phyloP scores from a whole-genome alignment of 2,888 invertebrate genomes.

The Caradrina kadenii region DNA sequence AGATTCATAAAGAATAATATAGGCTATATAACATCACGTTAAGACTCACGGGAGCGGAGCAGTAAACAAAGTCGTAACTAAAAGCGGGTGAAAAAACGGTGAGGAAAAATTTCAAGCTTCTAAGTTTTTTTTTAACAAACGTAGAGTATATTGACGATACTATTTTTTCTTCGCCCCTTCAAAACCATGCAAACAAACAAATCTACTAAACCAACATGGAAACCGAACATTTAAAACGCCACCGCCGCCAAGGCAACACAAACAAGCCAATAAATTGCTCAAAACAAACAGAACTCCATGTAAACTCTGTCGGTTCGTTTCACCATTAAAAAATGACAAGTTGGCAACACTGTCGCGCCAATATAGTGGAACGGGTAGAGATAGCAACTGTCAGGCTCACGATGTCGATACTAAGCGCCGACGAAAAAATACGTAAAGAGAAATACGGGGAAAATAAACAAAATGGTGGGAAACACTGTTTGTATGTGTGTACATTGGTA shows the following conservation, averaged over 20 bases:
- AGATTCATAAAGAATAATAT: no score
- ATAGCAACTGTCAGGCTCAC: conserved; percentile 70
- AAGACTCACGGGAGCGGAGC: no score
- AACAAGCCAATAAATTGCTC: conserved; percentile 55
- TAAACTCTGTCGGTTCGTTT: conserved; percentile 39
- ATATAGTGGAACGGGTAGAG: conserved; percentile 67
- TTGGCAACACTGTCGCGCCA: conserved; percentile 63
- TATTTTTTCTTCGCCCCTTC: not conserved
- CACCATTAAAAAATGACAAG: conserved; percentile 59
- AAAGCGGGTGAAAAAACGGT: no score
- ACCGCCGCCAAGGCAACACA: conserved; percentile 28
- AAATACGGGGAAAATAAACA: conserved; percentile 55
- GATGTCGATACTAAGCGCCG: conserved; percentile 60
- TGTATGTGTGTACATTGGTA: conserved; percentile 27
- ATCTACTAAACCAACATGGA: not conserved
- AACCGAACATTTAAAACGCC: conserved; percentile 30
- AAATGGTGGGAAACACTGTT: conserved; percentile 31
- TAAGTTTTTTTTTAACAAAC: not conserved
- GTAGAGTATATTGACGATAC: no score
- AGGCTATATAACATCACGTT: no score
- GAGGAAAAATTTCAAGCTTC: no score
- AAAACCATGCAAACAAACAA: not conserved
- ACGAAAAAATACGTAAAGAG: conserved; percentile 59
- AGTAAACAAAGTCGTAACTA: no score
- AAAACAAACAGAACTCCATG: conserved; percentile 40